These are phyloP conservation scores for Verasper variegatus DNA, from an alignment of 2,113 vertebrate genomes.

Conservation along the genomic window DNA sequence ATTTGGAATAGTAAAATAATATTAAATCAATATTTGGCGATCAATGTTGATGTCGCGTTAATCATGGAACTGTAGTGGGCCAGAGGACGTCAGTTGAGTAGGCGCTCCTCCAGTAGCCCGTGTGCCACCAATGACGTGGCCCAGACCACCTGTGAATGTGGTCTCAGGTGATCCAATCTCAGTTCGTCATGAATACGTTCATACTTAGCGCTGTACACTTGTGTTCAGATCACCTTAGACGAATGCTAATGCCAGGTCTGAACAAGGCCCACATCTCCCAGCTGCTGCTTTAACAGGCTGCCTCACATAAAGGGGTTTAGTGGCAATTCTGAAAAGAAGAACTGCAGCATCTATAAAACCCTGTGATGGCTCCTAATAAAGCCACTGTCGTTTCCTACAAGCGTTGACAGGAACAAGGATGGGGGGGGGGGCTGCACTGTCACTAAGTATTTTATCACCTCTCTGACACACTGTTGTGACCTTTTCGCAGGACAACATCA, in stretches of 20 bases:
- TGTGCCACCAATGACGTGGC: no score
- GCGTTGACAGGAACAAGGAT: neutral
- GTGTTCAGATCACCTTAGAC: neutral
- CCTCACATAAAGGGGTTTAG: slow-evolving; percentile 22
- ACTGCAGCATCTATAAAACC: neutral
- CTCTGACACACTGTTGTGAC: slow-evolving; percentile 31
- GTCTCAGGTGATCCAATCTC: no score
- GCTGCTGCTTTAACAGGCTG: slow-evolving; percentile 3
- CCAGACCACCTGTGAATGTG: no score
- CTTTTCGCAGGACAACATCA: slow-evolving; percentile 93
- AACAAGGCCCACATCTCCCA: neutral
- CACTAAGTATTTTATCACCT: neutral
- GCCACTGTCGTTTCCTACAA: neutral
- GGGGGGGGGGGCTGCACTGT: neutral
- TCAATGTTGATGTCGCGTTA: no score
- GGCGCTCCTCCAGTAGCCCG: no score
- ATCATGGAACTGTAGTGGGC: no score
- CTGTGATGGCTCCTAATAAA: neutral
- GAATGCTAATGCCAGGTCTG: neutral
- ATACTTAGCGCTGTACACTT: no score
- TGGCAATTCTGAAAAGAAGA: neutral
- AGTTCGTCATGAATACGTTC: no score
- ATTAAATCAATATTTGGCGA: neutral
- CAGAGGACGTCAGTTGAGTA: no score
- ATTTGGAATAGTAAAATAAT: neutral